Conservation (phyloP, 2,113 vertebrate genomes). For the Neogale vison region DNA sequence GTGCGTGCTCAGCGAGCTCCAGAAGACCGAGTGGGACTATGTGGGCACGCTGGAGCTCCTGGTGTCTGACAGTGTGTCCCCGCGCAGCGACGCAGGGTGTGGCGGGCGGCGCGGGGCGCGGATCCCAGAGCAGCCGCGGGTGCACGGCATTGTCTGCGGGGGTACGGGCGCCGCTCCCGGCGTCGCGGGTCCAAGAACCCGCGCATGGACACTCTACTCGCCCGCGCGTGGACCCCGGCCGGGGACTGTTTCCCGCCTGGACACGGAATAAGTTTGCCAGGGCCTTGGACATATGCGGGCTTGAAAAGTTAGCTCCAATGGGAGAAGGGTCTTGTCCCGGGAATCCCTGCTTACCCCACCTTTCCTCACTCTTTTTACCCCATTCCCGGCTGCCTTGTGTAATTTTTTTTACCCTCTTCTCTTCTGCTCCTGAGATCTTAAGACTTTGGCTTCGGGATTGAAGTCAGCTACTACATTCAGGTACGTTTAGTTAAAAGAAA, state of each 20-base stretch:
- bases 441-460: background rate
- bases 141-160: constrained; percentile 6
- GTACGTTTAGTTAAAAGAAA: background rate
- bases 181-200: background rate
- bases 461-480: background rate
- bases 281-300: background rate
- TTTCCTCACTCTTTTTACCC: background rate
- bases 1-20: constrained; percentile 95
- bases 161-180: background rate
- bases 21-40: constrained; percentile 98
- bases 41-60: constrained; percentile 97
- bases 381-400: background rate
- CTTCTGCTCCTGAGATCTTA: background rate
- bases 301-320: background rate
- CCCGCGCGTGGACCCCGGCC: background rate
- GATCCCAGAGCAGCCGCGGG: background rate
- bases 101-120: too few species aligned
- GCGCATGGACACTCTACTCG: background rate
- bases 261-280: background rate
- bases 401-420: accelerated
- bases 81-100: background rate
- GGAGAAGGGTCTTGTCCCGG: background rate
- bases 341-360: background rate
- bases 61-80: constrained; percentile 90
- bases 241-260: accelerated